These are phyloP conservation scores for Sepioteuthis lessoniana DNA, from an alignment of 2,888 invertebrate genomes.

Conservation along the genomic window DNA sequence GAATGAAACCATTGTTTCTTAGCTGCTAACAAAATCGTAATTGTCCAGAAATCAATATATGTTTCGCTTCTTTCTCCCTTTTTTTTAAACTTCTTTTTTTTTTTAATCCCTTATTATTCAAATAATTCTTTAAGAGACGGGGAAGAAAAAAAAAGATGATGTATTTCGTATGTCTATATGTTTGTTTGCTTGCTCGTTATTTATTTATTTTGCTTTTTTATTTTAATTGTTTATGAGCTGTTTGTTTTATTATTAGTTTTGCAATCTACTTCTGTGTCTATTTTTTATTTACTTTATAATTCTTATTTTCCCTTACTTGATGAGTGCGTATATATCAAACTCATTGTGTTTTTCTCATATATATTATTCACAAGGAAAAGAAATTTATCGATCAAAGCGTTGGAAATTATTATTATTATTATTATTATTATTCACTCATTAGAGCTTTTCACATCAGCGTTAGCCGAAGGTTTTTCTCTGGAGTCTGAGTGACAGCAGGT, in stretches of 20 bases:
- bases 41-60: neutral
- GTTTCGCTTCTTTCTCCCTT: no score
- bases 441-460: no score
- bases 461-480: no score
- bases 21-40: neutral
- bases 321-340: neutral
- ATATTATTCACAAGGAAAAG: neutral
- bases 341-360: neutral
- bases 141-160: neutral
- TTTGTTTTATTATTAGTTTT: neutral
- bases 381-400: neutral
- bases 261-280: neutral
- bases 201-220: neutral
- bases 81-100: neutral
- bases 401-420: no score
- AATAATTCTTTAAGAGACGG: neutral
- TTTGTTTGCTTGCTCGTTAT: neutral
- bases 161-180: neutral
- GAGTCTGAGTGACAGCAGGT: no score
- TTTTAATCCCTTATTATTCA: neutral
- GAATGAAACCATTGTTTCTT: neutral
- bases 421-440: no score
- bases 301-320: neutral
- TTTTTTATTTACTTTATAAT: neutral
- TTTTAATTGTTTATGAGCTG: neutral